Percentiles rank a stretch among this genome's conserved stretches.
Evolutionary conservation across 2,113 vertebrate species (phyloP).

Genomic region (Chroicocephalus ridibundus): DNA sequence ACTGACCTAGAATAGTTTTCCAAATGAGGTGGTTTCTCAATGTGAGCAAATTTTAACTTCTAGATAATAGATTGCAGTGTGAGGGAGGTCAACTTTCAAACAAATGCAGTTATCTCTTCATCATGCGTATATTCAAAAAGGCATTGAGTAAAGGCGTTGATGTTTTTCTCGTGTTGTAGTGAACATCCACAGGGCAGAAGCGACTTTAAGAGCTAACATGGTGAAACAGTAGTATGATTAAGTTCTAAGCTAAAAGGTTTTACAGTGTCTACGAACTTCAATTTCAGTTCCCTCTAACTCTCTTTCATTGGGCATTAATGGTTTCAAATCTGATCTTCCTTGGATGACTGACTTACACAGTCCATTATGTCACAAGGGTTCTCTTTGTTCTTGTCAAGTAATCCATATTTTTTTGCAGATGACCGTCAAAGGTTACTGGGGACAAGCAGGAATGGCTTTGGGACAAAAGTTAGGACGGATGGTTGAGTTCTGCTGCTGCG

Average conservation of each 20-base stretch:
- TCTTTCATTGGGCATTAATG: background rate
- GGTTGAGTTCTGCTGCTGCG: background rate
- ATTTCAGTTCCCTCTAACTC: background rate
- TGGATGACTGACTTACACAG: background rate
- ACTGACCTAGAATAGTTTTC: background rate
- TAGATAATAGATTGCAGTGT: background rate
- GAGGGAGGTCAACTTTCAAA: background rate
- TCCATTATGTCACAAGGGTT: background rate
- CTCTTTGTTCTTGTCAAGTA: background rate
- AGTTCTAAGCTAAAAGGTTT: background rate
- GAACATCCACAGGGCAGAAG: background rate
- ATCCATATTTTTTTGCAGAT: background rate
- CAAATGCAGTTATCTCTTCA: background rate
- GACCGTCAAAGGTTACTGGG: background rate
- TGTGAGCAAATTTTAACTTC: background rate
- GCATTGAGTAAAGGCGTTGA: background rate
- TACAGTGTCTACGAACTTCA: background rate
- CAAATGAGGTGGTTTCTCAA: background rate
- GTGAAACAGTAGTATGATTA: background rate
- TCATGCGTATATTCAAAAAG: background rate
- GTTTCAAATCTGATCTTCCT: background rate
- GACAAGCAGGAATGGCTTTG: background rate
- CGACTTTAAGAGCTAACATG: background rate
- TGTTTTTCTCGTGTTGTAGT: background rate
- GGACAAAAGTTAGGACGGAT: background rate